Percentiles rank a stretch among this genome's conserved stretches.
Evolutionary conservation across 2,113 vertebrate genomes (phyloP).

Genomic region (Piaya cayana): DNA sequence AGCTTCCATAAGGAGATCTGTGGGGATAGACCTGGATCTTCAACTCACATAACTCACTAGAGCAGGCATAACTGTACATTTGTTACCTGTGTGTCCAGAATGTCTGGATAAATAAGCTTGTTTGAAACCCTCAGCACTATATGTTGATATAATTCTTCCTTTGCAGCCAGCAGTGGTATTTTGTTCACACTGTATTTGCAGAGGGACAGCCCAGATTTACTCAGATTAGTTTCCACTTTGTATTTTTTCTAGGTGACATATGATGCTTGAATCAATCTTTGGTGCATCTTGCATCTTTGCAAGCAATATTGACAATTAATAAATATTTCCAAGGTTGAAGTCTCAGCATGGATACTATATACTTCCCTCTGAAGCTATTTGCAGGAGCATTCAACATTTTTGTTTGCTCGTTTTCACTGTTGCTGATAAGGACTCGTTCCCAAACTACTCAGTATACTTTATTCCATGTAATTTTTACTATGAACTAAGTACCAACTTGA

Average conservation of each 20-base stretch:
- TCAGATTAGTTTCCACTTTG: neutral
- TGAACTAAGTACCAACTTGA: neutral
- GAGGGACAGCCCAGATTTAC: neutral
- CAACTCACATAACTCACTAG: neutral
- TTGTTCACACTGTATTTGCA: neutral
- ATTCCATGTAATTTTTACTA: neutral
- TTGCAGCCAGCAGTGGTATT: neutral
- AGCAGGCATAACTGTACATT: neutral
- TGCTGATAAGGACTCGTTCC: neutral
- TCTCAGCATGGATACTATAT: neutral
- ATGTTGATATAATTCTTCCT: neutral
- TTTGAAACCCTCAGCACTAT: neutral
- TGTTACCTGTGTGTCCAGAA: neutral
- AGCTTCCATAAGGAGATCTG: neutral
- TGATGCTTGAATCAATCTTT: neutral
- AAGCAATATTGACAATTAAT: neutral
- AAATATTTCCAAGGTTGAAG: slow-evolving; percentile 32
- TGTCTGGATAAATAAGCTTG: neutral
- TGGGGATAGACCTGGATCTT: neutral
- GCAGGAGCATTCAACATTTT: neutral
- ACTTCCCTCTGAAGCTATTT: neutral
- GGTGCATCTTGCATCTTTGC: neutral
- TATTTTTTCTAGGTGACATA: slow-evolving; percentile 18
- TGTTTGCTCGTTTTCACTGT: neutral
- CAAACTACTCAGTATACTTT: neutral